Conservation (phyloP, 2,888 invertebrate genomes). For the Drosophila leonis region DNA sequence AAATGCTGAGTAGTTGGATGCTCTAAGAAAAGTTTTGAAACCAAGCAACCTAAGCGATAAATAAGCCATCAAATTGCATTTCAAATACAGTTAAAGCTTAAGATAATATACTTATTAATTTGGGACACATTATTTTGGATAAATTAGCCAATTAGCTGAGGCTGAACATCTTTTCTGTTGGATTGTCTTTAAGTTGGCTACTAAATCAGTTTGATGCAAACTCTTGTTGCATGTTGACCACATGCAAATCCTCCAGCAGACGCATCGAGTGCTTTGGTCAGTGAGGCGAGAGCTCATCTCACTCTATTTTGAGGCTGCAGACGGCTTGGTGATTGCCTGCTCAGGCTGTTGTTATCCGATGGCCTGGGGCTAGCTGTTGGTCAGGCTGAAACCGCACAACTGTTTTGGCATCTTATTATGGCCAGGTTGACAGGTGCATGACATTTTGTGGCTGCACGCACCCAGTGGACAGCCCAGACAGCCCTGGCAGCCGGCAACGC, state of each 20-base stretch:
- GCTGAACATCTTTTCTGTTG: background rate
- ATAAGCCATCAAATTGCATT: constrained; percentile 3
- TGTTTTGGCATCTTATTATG: constrained; percentile 82
- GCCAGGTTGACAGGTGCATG: constrained; percentile 77
- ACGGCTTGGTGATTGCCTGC: constrained; percentile 14
- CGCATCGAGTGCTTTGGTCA: constrained; percentile 4
- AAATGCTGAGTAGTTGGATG: background rate
- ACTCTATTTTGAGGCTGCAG: constrained; percentile 1
- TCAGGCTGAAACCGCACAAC: constrained; percentile 74
- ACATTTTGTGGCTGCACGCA: constrained; percentile 78
- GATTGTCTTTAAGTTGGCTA: constrained; percentile 4
- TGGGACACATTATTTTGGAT: background rate
- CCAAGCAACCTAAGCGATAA: background rate
- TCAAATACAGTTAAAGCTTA: background rate
- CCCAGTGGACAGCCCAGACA: constrained; percentile 45
- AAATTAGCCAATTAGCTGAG: background rate
- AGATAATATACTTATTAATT: background rate
- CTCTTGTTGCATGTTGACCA: constrained; percentile 26
- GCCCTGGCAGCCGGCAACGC: constrained; percentile 47
- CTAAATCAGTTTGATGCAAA: background rate
- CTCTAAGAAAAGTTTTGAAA: constrained; percentile 1
- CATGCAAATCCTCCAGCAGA: constrained; percentile 14
- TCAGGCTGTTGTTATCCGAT: constrained; percentile 44
- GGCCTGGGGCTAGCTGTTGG: constrained; percentile 41
- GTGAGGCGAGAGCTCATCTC: constrained; percentile 18